A percentile compares a stretch with the other conserved stretches of the same genome.
phyloP scores from a whole-genome alignment of 1,140 invertebrate genomes.

The Drosophila serrata region DNA sequence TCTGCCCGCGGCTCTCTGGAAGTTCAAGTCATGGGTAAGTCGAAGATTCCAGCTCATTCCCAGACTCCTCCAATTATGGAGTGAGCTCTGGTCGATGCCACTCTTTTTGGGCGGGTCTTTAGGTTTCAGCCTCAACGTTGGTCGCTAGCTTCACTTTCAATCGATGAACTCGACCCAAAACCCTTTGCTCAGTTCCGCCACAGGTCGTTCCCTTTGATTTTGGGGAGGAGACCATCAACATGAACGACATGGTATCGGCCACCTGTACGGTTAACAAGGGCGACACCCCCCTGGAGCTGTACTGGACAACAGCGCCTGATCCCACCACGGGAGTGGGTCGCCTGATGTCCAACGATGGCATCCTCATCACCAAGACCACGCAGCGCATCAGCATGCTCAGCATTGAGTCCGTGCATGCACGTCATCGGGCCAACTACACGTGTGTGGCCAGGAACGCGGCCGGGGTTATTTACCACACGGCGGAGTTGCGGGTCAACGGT shows the following conservation, averaged over 20 bases:
- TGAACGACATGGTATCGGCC: constrained; percentile 89
- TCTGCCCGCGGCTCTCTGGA: constrained; percentile 94
- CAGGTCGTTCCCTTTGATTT: constrained; percentile 90
- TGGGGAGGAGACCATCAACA: constrained; percentile 90
- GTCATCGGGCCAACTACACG: constrained; percentile 90
- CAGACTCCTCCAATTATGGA: constrained; percentile 11
- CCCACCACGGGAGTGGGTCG: constrained; percentile 69
- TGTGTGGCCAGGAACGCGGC: constrained; percentile 92
- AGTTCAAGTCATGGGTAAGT: constrained; percentile 98
- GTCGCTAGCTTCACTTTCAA: constrained; percentile 43
- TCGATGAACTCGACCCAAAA: neutral
- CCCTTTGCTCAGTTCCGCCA: constrained; percentile 87
- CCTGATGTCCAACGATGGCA: constrained; percentile 84
- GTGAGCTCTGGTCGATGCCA: constrained; percentile 32
- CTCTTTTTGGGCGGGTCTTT: constrained; percentile 39
- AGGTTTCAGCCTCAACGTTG: constrained; percentile 66
- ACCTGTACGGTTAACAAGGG: constrained; percentile 94
- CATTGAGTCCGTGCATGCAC: constrained; percentile 88
- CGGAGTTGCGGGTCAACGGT: constrained; percentile 89
- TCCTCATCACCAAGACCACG: constrained; percentile 88
- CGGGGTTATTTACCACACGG: constrained; percentile 90
- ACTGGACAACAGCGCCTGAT: constrained; percentile 87
- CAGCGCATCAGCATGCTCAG: constrained; percentile 89
- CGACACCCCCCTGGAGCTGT: constrained; percentile 92
- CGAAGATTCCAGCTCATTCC: constrained; percentile 33